Percentiles rank a stretch among this genome's conserved stretches.
Conservation (phyloP, 2,888 invertebrate species). For the Pheosia tremula region DNA sequence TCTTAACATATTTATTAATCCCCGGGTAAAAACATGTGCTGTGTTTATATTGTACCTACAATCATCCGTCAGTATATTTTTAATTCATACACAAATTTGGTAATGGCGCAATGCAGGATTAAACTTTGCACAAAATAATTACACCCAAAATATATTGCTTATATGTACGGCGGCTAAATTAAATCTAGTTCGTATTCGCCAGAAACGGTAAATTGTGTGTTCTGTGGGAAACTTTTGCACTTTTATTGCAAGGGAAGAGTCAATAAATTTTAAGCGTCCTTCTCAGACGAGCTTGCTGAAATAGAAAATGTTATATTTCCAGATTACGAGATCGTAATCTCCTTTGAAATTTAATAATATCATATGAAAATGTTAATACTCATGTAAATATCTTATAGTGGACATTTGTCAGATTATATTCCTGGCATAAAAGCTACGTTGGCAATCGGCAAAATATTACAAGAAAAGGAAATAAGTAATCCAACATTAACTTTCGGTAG, state of each 20-base stretch:
- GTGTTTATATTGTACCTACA: background rate
- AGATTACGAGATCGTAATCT: conserved; percentile 69
- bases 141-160: conserved; percentile 43
- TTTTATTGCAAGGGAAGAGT: conserved; percentile 63
- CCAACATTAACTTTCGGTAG: conserved; percentile 30
- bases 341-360: conserved; percentile 71
- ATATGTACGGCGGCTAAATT: conserved; percentile 45
- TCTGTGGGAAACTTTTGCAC: conserved; percentile 63
- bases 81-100: conserved; percentile 51
- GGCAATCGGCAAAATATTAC: conserved; percentile 7
- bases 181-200: conserved; percentile 52
- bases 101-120: conserved; percentile 67
- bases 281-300: conserved; percentile 60
- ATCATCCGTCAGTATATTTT: conserved; percentile 41
- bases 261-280: conserved; percentile 67
- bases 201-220: conserved; percentile 63
- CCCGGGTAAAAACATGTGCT: conserved; percentile 21
- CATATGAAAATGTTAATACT: conserved; percentile 47
- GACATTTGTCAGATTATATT: conserved; percentile 14
- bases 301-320: conserved; percentile 56
- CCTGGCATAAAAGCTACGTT: background rate
- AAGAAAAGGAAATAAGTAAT: conserved; percentile 29
- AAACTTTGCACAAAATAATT: conserved; percentile 62
- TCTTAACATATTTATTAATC: conserved; percentile 32
- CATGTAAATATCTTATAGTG: conserved; percentile 15